Conservation (phyloP, 2,797 vertebrate genomes). For the Rhodeus uyekii region DNA sequence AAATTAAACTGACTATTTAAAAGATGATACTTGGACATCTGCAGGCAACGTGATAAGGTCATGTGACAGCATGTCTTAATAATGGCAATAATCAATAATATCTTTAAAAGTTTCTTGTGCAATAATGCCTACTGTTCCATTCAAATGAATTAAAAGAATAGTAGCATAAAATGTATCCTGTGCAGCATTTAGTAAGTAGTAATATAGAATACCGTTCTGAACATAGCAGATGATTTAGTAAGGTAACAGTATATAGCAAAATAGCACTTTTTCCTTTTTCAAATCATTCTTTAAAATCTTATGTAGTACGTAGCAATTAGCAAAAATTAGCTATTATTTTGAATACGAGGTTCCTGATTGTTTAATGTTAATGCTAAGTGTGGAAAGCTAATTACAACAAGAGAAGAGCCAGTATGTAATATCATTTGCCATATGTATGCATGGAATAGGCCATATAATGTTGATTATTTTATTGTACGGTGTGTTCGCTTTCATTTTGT, state of each 20-base stretch:
- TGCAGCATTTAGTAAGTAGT: not conserved
- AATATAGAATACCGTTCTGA: not conserved
- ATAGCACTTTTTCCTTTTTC: not conserved
- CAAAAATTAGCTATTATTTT: not conserved
- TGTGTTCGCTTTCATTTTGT: not conserved
- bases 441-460: slow-evolving; percentile 5
- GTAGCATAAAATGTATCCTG: not conserved
- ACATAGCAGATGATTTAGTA: not conserved
- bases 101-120: not conserved
- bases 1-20: not conserved
- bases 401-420: slow-evolving; percentile 7
- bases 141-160: not conserved
- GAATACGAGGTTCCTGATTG: not conserved
- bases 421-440: slow-evolving; percentile 21
- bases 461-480: slow-evolving; percentile 4
- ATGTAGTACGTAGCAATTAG: not conserved
- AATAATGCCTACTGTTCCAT: not conserved
- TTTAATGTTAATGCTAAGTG: slow-evolving; percentile 8
- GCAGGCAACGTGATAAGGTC: not conserved
- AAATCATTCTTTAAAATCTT: not conserved
- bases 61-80: not conserved
- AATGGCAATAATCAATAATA: too few relatives aligned
- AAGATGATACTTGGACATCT: not conserved
- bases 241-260: not conserved
- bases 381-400: slow-evolving; percentile 31